Percentiles rank a stretch among this genome's conserved stretches.
Conservation (phyloP, 2,113 vertebrate species). For the Silurus glanis region DNA sequence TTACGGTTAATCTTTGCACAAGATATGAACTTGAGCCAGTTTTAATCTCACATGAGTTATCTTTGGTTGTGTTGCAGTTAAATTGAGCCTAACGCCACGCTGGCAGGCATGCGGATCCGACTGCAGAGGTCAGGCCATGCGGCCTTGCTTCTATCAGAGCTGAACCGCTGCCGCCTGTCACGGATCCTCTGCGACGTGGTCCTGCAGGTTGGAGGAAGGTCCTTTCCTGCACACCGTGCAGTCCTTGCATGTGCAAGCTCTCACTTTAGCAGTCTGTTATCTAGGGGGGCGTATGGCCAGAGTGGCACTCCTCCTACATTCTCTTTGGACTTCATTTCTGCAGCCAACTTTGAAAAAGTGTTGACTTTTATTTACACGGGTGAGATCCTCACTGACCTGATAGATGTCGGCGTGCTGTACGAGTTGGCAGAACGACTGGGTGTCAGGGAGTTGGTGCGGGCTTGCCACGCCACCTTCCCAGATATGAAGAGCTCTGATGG, state of each 20-base stretch:
- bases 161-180: slow-evolving; percentile 88
- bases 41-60: background rate
- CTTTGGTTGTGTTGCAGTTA: slow-evolving; percentile 39
- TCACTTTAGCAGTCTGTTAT: slow-evolving; percentile 90
- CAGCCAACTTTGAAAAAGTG: slow-evolving; percentile 92
- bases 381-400: slow-evolving; percentile 89
- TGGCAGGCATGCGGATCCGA: slow-evolving; percentile 93
- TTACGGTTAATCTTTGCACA: background rate
- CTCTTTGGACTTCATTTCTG: slow-evolving; percentile 89
- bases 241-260: slow-evolving; percentile 86
- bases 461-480: slow-evolving; percentile 90
- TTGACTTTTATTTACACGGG: slow-evolving; percentile 94
- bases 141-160: slow-evolving; percentile 86
- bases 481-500: slow-evolving; percentile 80
- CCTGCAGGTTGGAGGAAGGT: slow-evolving; percentile 87
- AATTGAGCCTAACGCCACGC: slow-evolving; percentile 46
- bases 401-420: slow-evolving; percentile 91
- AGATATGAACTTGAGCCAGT: background rate
- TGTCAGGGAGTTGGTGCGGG: slow-evolving; percentile 83
- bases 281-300: slow-evolving; percentile 65
- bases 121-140: slow-evolving; percentile 89
- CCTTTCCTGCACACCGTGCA: slow-evolving; percentile 88
- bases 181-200: slow-evolving; percentile 91
- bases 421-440: slow-evolving; percentile 91
- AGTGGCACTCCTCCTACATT: slow-evolving; percentile 71